Base-by-base conservation (phyloP, 2,113 vertebrate species). In the Colistium nudipinnis region DNA sequence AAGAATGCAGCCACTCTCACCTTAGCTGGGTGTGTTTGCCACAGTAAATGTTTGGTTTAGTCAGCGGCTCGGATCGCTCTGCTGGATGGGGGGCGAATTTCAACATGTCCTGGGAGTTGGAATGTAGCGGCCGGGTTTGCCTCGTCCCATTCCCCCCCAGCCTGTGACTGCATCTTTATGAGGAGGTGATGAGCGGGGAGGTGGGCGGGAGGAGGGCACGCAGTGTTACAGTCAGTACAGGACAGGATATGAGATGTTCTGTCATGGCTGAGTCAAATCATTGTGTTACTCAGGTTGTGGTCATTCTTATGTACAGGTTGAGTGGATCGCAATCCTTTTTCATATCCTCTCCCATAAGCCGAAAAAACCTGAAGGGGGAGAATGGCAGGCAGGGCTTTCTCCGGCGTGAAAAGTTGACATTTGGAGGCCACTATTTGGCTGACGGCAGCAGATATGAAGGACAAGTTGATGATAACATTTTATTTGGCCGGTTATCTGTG, bases 111-210 rank as follows among this genome's bases (percentile, higher is more conserved):
- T 72, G 16, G 48, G 27, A 77, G 43, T 35, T 52, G 87, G 90
- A 90, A 90, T 89, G 87, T 70, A 70, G 85, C 75, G 74, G 78
- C 52, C 7, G 31, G 55, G 44, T 53, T 31, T 69, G 36, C 39
- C 28, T 25, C 16, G 22, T 35, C 62, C 27, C 64, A 33, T 53
- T 35, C 44, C 28, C 41, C 53, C 52, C 55, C 35, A 24, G 69
- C 75, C 62, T 62, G 57, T 55, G 74, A 77, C 76, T 65, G 62
- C 3, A 24, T 47, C 65, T 81, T 89, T 89, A 90, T 91, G 83
- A 87, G 80, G 51, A 90, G 80, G 88, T 78, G 90, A 90, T 89
- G 90, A 90, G 80, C 83, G 74, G 64, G 52, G 22, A 59, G 66
- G 64, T 36, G 62, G 59, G 53, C 16, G 4, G 49, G 60, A 61